Conservation (phyloP, 2,888 invertebrate genomes). For the Anticlea derivata region DNA sequence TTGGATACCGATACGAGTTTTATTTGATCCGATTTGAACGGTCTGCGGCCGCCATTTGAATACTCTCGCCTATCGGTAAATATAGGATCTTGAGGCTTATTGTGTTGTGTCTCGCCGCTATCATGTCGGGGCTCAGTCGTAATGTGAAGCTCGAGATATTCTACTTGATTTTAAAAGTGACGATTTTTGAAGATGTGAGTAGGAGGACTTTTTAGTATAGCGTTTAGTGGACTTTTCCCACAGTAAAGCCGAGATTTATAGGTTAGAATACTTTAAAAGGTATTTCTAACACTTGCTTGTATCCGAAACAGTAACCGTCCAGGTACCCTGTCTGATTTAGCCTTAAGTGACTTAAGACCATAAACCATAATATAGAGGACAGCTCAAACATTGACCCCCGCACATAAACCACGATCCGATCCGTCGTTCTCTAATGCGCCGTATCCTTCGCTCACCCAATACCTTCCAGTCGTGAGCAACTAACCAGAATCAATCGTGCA, state of each 20-base stretch:
- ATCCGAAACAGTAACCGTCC: no score
- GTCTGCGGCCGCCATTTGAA: constrained; percentile 56
- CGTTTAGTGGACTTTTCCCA: no score
- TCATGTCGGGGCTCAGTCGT: neutral
- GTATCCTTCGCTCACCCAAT: constrained; percentile 3
- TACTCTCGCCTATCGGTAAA: constrained; percentile 39
- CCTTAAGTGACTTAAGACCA: neutral
- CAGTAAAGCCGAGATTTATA: no score
- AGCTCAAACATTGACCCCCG: neutral
- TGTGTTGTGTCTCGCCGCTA: constrained; percentile 19
- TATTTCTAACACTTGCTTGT: no score
- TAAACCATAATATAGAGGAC: constrained; percentile 9
- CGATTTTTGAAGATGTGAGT: no score
- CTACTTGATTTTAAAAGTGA: neutral
- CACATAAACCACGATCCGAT: constrained; percentile 13
- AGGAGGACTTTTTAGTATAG: no score
- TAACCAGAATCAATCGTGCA: constrained; percentile 27
- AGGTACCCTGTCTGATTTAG: no score
- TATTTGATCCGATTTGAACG: constrained; percentile 74
- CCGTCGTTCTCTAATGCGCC: constrained; percentile 3
- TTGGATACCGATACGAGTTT: constrained; percentile 61
- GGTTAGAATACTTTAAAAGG: no score
- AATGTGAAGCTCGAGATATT: neutral
- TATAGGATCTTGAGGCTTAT: constrained; percentile 14
- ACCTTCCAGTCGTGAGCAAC: constrained; percentile 9